phyloP scores from a whole-genome alignment of 1,140 invertebrate species.

The Papilio aristodemus region DNA sequence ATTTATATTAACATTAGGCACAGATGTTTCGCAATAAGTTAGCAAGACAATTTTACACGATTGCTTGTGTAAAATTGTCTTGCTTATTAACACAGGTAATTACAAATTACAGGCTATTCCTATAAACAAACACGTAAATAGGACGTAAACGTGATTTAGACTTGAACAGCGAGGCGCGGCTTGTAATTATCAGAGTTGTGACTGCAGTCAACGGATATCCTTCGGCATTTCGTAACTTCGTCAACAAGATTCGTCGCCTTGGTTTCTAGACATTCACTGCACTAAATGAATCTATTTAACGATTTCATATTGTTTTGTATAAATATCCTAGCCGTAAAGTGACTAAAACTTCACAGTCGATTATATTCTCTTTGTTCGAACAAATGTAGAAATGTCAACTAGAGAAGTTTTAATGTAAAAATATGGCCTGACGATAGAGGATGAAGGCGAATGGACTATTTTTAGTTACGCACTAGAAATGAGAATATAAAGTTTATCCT shows the following conservation, averaged over 20 bases:
- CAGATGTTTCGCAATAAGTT: neutral
- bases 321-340: neutral
- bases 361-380: neutral
- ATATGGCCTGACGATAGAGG: no score
- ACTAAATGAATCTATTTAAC: neutral
- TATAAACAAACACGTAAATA: neutral
- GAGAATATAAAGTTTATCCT: no score
- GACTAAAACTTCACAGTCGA: no score
- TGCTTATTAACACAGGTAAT: no score
- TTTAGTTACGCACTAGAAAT: no score
- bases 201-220: slow-evolving; percentile 34
- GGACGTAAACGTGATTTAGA: neutral
- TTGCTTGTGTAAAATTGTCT: no score
- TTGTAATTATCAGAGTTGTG: slow-evolving; percentile 4
- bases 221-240: slow-evolving; percentile 34
- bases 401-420: neutral
- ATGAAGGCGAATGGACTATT: no score
- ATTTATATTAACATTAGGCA: neutral
- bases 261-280: neutral
- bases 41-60: no score
- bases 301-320: no score
- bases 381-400: neutral
- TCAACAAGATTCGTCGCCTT: slow-evolving; percentile 22
- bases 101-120: no score
- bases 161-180: neutral